Base-by-base conservation (phyloP, 2,888 invertebrate genomes). In the Allygus modestus region DNA sequence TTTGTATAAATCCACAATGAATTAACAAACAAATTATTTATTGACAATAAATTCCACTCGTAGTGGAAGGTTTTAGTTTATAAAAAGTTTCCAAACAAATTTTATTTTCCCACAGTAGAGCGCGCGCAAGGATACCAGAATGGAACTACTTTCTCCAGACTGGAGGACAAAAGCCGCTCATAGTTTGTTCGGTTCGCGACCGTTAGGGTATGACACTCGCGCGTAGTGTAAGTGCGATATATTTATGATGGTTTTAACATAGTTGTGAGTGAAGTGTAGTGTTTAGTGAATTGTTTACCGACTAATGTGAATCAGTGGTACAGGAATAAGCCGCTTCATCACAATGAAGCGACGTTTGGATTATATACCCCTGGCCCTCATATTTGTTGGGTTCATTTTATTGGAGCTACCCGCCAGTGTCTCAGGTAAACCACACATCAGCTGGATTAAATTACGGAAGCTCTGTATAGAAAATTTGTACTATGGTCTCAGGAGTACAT, bases 301-400 rank as follows among this genome's bases (percentile, higher is more conserved):
- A 86, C 87, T 85, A 84, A 85, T 84, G 86, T 87, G 87, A 87
- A 83, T 84, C 75, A 86, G 82, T 82, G 85, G 81, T 46, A 82
- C 31, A 43, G 82, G 84, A 84, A 82, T 75, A 81, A 85, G 85
- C 84, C 85, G 87, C 84, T 85, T 86, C 82, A 83, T 84, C 85
- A 87, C 85, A 81, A 87, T 87, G 87, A 87, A 86, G 87, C 87
- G 87, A 82, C 86, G 84, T 84, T 87, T 87, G 87, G 87, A 87
- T 87, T 87, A 87, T 87, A 85, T 85, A 41, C 81, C 84, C 46
- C 75, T 87, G 58, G 58, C 86, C 17, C 58, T 54, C 33, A 69
- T 51, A 65, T 79, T 87, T 79, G 43, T 81, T 83, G 84, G 85
- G 83, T 81, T 84, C 54, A 41, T 87, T 58, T 61, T 84, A 69